phyloP scores from a whole-genome alignment of 2,888 invertebrate genomes.

The Drosophila anomalata region DNA sequence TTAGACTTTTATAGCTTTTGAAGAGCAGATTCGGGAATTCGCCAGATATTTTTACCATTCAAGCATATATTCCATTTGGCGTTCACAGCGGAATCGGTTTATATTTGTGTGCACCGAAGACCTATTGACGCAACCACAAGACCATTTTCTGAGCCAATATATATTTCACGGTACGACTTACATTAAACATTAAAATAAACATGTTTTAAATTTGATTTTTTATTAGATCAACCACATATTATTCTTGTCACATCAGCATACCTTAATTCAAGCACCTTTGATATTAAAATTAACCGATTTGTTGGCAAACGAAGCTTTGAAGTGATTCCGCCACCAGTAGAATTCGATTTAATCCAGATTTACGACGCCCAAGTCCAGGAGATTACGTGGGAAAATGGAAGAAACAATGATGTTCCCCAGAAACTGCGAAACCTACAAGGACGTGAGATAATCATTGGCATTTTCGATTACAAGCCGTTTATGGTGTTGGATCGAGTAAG shows the following conservation, averaged over 20 bases:
- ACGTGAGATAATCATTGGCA: constrained; percentile 72
- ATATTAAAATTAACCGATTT: constrained; percentile 78
- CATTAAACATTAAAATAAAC: background rate
- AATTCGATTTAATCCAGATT: constrained; percentile 55
- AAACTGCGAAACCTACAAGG: constrained; percentile 75
- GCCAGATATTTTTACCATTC: constrained; percentile 67
- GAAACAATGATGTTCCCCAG: constrained; percentile 9
- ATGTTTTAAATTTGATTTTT: background rate
- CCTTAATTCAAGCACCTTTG: constrained; percentile 59
- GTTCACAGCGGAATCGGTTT: constrained; percentile 67
- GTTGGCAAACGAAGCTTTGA: constrained; percentile 62
- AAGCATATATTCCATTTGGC: constrained; percentile 72
- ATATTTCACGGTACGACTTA: constrained; percentile 66
- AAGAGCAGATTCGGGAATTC: constrained; percentile 77
- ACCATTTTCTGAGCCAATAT: constrained; percentile 49
- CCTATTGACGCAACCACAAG: constrained; percentile 10
- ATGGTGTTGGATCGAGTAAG: constrained; percentile 71
- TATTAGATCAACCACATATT: constrained; percentile 78
- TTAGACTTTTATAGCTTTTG: constrained; percentile 74
- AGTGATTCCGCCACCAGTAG: constrained; percentile 37
- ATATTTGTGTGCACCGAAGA: constrained; percentile 71
- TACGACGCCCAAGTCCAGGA: constrained; percentile 52
- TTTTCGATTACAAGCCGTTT: constrained; percentile 81
- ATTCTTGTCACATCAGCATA: constrained; percentile 65
- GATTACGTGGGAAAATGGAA: constrained; percentile 34